Conservation (phyloP, 2,113 vertebrate species). For the Gyps fulvus region DNA sequence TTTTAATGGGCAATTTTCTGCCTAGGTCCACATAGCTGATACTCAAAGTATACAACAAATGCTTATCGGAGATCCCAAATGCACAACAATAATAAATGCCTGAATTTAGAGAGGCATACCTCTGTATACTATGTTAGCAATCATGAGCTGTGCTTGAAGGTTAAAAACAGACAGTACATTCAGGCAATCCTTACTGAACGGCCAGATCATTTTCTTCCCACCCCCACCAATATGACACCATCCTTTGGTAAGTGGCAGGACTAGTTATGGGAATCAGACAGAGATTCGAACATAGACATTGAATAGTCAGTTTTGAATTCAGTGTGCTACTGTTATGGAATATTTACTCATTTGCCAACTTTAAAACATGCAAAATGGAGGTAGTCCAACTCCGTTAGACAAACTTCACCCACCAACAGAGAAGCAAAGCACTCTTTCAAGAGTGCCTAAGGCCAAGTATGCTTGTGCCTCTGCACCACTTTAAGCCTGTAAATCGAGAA, state of each 20-base stretch:
- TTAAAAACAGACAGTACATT: not conserved
- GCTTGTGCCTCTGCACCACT: not conserved
- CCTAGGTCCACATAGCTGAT: not conserved
- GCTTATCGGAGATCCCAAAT: not conserved
- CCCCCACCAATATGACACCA: not conserved
- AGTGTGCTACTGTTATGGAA: rapidly evolving
- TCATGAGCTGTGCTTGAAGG: not conserved
- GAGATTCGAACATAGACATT: rapidly evolving
- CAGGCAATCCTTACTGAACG: not conserved
- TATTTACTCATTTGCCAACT: not conserved
- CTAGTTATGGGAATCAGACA: not conserved
- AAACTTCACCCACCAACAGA: not conserved
- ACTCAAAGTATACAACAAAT: not conserved
- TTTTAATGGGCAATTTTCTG: not conserved
- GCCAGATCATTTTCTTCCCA: not conserved
- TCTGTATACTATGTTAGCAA: not conserved
- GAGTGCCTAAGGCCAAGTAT: not conserved
- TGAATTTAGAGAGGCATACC: not conserved
- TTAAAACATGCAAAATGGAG: not conserved
- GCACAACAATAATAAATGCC: not conserved
- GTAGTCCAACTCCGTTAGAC: not conserved
- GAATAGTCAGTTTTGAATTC: not conserved
- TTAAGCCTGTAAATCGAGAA: not conserved
- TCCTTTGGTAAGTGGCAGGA: not conserved
- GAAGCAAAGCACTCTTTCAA: not conserved